A percentile compares a stretch with the other conserved stretches of the same genome.
Conservation (phyloP, 2,113 vertebrate species). For the Propithecus coquereli region DNA sequence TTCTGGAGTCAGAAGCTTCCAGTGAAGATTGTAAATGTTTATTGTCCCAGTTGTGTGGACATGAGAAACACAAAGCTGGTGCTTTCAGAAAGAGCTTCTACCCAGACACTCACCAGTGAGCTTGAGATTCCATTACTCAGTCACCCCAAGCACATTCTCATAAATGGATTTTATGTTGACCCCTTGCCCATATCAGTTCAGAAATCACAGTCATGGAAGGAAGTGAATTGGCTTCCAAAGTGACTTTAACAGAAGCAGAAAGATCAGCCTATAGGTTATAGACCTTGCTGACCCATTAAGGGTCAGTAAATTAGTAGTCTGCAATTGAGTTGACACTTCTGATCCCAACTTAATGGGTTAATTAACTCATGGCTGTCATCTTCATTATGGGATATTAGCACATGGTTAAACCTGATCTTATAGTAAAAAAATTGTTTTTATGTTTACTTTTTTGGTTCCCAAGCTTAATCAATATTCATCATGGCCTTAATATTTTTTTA, state of each 20-base stretch:
- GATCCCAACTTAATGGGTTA: slow-evolving; percentile 72
- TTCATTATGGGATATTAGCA: slow-evolving; percentile 72
- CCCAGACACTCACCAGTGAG: slow-evolving; percentile 8
- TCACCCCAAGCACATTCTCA: slow-evolving; percentile 39
- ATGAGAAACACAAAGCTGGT: slow-evolving; percentile 9
- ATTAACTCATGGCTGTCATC: slow-evolving; percentile 68
- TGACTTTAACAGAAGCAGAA: slow-evolving; percentile 61
- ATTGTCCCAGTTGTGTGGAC: neutral
- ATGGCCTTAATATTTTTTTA: slow-evolving; percentile 41
- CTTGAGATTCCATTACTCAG: slow-evolving; percentile 46
- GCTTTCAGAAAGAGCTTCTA: slow-evolving; percentile 24
- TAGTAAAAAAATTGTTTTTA: slow-evolving; percentile 66
- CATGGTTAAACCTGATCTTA: slow-evolving; percentile 67
- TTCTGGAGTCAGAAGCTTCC: neutral
- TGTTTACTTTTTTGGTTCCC: slow-evolving; percentile 67
- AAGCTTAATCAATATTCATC: slow-evolving; percentile 66
- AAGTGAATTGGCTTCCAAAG: slow-evolving; percentile 51
- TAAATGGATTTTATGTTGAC: slow-evolving; percentile 71
- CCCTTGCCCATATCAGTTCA: slow-evolving; percentile 48
- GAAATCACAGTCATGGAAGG: slow-evolving; percentile 48
- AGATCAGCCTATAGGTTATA: slow-evolving; percentile 66
- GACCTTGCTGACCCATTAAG: slow-evolving; percentile 62
- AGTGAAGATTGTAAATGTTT: neutral
- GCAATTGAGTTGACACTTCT: slow-evolving; percentile 65
- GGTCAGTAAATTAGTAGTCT: slow-evolving; percentile 71